Percentiles rank a stretch among this genome's conserved stretches.
These are phyloP conservation scores for Cossypha polioptera DNA, from an alignment of 2,797 vertebrate species.

Conservation along the genomic window DNA sequence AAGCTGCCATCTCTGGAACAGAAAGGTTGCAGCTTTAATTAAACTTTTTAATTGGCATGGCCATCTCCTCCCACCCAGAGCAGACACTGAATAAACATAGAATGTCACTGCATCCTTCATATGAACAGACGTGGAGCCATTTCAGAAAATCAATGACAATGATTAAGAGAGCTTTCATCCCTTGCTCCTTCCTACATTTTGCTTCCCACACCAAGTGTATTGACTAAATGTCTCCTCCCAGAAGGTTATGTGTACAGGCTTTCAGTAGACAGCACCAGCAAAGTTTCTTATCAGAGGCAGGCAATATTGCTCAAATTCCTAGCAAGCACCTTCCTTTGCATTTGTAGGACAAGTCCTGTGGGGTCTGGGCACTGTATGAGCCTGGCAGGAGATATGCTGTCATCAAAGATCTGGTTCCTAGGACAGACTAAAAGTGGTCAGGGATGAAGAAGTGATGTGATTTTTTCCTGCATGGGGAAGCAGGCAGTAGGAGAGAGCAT, in stretches of 20 bases:
- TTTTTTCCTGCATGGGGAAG: neutral
- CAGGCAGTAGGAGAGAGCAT: neutral
- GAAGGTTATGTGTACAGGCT: neutral
- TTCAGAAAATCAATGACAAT: slow-evolving; percentile 47
- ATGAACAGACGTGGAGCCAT: neutral
- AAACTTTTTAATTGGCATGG: slow-evolving; percentile 42
- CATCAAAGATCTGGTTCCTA: neutral
- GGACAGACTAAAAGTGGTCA: neutral
- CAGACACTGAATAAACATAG: slow-evolving; percentile 10
- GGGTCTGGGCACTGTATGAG: neutral
- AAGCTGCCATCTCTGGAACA: neutral
- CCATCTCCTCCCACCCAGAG: neutral
- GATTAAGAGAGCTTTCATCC: slow-evolving; percentile 51
- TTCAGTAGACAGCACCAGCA: neutral
- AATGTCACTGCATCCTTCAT: slow-evolving; percentile 32
- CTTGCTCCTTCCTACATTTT: slow-evolving; percentile 27
- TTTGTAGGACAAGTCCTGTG: neutral
- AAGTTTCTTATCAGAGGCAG: neutral
- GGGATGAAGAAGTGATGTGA: neutral
- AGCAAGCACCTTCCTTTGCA: neutral
- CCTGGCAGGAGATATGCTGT: neutral
- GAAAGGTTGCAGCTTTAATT: slow-evolving; percentile 51
- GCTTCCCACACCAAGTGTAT: slow-evolving; percentile 15
- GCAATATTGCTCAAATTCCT: neutral
- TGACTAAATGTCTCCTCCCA: slow-evolving; percentile 41